Base-by-base conservation (phyloP, 2,797 vertebrate species). In the Thalassophryne amazonica region DNA sequence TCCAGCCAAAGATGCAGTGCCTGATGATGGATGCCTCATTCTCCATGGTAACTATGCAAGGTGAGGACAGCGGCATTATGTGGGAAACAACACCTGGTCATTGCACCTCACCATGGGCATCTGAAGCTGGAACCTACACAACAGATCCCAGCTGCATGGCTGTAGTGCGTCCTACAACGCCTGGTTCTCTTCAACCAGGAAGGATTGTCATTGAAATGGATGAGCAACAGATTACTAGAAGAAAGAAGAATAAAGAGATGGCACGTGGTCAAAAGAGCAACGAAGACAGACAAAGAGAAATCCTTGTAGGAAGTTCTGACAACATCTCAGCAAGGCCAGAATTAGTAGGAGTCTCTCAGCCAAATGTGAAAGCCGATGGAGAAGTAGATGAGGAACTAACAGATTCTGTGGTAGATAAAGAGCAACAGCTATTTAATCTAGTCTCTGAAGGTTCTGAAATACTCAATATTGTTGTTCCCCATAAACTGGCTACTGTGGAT, bases 401-500 rank as follows among this genome's bases (percentile, higher is more conserved):
- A 3, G 69, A 79, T 17, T 45, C 48, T 2, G 58, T 20, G 3
- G 65, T 41, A 33, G 87, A 90, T 35, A 94, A 91, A 80, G 89
- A 91, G 29, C 88, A 90, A 33, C 57, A 29, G 6, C 73, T 94
- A 9, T 96, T 96, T 75, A 88, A 90, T 20, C 91, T 95, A 0
- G 93, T 97, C 65, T 95, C 93, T 1, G 95, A 98, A 75, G 93
- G 94, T 37, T 96, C 92, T 7, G 94, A 98, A 80, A 97, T 95
- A 83, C 73, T 95, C 32, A 97, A 97, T 77, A 94, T 97, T 64
- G 80, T 98, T 30, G 92, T 92, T 34, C 91, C 94, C 15, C 86
- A 80, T 7, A 85, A 90, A 71, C 71, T 95, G 72, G 89, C 76
- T 19, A 92, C 91, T 0, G 86, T 92, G 67, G 95, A 97, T 42